Percentiles rank a stretch among this genome's conserved stretches.
Conservation (phyloP, 2,113 vertebrate species). For the Acrocephalus arundinaceus region DNA sequence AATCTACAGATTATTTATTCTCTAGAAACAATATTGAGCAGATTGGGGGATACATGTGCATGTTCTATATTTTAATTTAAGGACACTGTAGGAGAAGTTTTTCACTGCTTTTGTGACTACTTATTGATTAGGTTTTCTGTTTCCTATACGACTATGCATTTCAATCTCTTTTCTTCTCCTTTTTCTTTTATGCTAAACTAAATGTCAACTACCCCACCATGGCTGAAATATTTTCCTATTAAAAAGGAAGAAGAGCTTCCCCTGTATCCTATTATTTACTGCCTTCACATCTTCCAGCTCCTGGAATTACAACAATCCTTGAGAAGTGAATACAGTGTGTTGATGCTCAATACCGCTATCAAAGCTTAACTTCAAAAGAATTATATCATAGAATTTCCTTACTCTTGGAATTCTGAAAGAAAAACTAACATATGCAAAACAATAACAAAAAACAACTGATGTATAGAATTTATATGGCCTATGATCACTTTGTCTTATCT, state of each 20-base stretch:
- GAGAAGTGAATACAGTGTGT: neutral
- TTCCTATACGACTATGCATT: neutral
- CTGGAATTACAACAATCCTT: neutral
- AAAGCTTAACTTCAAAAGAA: neutral
- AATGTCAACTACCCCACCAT: neutral
- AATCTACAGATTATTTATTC: neutral
- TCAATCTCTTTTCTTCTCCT: neutral
- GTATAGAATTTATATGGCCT: neutral
- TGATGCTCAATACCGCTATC: neutral
- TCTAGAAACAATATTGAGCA: neutral
- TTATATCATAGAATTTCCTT: neutral
- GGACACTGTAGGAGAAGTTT: neutral
- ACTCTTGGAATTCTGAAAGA: neutral
- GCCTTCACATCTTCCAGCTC: neutral
- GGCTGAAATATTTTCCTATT: neutral
- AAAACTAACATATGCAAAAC: neutral
- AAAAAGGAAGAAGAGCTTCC: neutral
- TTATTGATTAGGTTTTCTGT: neutral
- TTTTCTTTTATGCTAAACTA: neutral
- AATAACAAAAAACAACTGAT: neutral
- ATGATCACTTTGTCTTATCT: neutral
- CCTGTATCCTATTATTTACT: neutral
- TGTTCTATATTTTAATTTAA: neutral
- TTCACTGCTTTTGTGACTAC: neutral
- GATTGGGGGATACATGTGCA: neutral